Evolutionary conservation across 2,797 vertebrate species (phyloP).

Genomic region (Gadopsis marmoratus): DNA sequence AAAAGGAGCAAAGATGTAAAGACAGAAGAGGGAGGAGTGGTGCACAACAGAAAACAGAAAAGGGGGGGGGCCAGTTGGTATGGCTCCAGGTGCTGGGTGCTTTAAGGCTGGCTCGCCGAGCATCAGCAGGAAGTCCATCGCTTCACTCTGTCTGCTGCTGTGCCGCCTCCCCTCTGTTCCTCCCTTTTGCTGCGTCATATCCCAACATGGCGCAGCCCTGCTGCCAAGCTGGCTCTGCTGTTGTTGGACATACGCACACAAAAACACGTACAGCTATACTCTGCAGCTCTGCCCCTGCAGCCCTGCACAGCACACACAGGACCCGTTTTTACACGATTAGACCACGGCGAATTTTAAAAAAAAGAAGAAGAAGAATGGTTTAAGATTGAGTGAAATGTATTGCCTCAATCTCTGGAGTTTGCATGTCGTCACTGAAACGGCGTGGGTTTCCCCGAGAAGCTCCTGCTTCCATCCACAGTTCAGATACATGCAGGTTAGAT

Average conservation of each 20-base stretch:
- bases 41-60: background rate
- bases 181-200: conserved; percentile 33
- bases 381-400: background rate
- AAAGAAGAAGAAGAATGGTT: no score
- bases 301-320: conserved; percentile 2
- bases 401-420: background rate
- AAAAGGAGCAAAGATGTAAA: background rate
- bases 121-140: conserved; percentile 31
- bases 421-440: background rate
- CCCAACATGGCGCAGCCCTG: conserved; percentile 47
- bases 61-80: background rate
- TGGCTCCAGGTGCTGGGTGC: conserved; percentile 5
- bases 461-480: background rate
- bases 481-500: background rate
- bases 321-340: background rate
- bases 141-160: background rate
- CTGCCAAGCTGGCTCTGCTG: conserved; percentile 32
- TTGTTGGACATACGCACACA: conserved; percentile 26
- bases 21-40: background rate
- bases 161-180: background rate
- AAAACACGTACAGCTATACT: conserved; percentile 1
- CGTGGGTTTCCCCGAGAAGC: background rate
- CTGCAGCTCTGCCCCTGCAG: background rate
- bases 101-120: background rate
- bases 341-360: background rate